Base-by-base conservation (phyloP, 1,140 invertebrate genomes). In the Hirudo medicinalis region DNA sequence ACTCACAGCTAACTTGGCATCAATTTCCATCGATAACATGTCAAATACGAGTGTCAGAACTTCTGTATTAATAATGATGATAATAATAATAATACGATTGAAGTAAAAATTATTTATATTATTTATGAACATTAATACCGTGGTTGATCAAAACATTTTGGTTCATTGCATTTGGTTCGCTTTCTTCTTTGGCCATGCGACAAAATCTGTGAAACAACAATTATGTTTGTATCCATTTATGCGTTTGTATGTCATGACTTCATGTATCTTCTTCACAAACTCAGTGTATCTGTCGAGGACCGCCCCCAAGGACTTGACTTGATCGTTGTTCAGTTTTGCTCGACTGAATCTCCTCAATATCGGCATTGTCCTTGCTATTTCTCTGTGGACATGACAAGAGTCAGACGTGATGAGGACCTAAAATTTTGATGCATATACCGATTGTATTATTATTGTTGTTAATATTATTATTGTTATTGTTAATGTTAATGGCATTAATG, bases 141-240 rank as follows among this genome's bases (percentile, higher is more conserved):
- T 82, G 79, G 60, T 79, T 82, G 27, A 81, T 79, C 75, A 81
- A 77, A 17, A 82, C 79, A 71, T 78, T 81, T 69, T 82, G 81
- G 70, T 82, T 82, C 79, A 82, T 81, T 27, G 75, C 75, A 74
- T 76, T 76, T 22, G 72, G 77, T 71, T 82, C 80, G 22, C 19
- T 68, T 19, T 69, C 66, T n/a, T 69, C 71, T 70, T 74, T 72
- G 20, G 71, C 70, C 71, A 72, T 32, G 63, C 57, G 54, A 53
- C 71, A 74, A 72, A 72, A 74, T 17, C 71, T 74, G 22, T 17
- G 15, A 17, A 49, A 49, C 15, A 49, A 49, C 11, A 49, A 15
- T 15, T 49, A 49, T 49, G 43, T 49, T 15, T 49, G 11, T 49
- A 9, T 11, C 1, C 15, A 13, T 49, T 11, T 49, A 5, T 49